Conservation (phyloP, 2,888 invertebrate genomes). For the Pristionchus japonicus region DNA sequence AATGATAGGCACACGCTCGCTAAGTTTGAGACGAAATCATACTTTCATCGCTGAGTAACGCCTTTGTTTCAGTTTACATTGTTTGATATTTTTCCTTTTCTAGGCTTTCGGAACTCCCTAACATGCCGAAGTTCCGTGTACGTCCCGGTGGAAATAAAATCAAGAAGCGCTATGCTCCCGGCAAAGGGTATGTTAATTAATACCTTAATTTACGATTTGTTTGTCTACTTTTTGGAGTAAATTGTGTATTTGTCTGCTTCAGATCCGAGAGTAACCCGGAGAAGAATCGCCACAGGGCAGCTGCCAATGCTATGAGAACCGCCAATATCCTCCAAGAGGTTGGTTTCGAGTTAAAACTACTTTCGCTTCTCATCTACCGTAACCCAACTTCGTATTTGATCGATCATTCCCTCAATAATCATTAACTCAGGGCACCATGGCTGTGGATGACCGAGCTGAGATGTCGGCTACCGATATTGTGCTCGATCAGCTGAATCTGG, state of each 20-base stretch:
- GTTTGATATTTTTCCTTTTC: background rate
- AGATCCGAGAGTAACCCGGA: conserved; percentile 67
- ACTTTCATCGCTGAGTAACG: background rate
- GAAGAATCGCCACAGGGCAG: conserved; percentile 58
- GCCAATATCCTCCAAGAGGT: conserved; percentile 54
- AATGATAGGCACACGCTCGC: background rate
- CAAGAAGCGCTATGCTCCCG: conserved; percentile 2
- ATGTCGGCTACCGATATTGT: conserved; percentile 46
- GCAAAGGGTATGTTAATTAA: background rate
- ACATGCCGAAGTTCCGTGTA: conserved; percentile 45
- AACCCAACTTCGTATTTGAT: background rate
- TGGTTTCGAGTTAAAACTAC: background rate
- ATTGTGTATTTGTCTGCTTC: background rate
- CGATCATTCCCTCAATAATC: background rate
- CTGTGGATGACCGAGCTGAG: conserved; percentile 65
- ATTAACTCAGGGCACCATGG: conserved; percentile 55
- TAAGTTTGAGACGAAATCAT: background rate
- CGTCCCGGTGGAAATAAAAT: conserved; percentile 30
- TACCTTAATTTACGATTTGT: background rate
- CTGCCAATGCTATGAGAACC: conserved; percentile 61
- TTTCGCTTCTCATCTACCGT: background rate
- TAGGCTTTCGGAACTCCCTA: background rate
- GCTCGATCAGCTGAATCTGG: conserved; percentile 44
- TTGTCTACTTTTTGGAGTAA: background rate
- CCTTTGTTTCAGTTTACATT: background rate